A percentile compares a stretch with the other conserved stretches of the same genome.
phyloP scores from a whole-genome alignment of 1,140 invertebrate species.

The Drosophila murphyi region DNA sequence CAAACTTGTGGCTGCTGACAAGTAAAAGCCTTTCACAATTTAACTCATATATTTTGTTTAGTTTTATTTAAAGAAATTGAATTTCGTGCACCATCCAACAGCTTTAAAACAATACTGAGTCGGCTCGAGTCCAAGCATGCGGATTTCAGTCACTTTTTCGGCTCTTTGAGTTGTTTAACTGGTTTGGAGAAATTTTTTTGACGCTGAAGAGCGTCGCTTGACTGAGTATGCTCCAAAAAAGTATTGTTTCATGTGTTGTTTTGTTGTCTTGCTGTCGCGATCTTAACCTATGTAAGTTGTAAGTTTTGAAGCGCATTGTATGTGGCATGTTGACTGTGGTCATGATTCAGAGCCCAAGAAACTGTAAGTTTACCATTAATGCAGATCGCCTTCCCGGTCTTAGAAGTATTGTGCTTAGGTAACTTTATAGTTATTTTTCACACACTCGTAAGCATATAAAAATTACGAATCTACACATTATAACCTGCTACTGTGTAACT shows the following conservation, averaged over 20 bases:
- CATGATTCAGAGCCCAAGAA: slow-evolving; percentile 47
- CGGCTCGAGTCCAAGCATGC: slow-evolving; percentile 9
- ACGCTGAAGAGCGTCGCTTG: slow-evolving; percentile 40
- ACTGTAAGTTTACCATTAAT: slow-evolving; percentile 9
- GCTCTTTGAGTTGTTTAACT: slow-evolving; percentile 55
- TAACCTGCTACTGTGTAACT: neutral
- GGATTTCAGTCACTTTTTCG: slow-evolving; percentile 44
- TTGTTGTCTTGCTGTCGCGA: slow-evolving; percentile 35
- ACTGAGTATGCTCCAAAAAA: slow-evolving; percentile 28
- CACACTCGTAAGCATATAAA: slow-evolving; percentile 3
- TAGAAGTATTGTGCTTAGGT: slow-evolving; percentile 37
- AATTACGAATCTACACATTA: neutral
- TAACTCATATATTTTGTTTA: slow-evolving; percentile 1
- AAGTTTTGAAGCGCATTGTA: slow-evolving; percentile 18
- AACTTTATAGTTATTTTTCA: slow-evolving; percentile 20
- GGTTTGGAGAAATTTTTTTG: slow-evolving; percentile 60
- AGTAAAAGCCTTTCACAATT: slow-evolving; percentile 24
- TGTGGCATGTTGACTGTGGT: slow-evolving; percentile 45
- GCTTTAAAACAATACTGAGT: slow-evolving; percentile 34
- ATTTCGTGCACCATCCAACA: slow-evolving; percentile 11
- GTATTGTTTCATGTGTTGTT: slow-evolving; percentile 7
- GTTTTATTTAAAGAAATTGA: neutral
- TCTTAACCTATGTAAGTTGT: slow-evolving; percentile 30
- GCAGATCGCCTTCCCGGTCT: slow-evolving; percentile 1
- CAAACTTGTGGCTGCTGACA: neutral